Conservation (phyloP, 2,113 vertebrate species). For the Mirounga angustirostris region DNA sequence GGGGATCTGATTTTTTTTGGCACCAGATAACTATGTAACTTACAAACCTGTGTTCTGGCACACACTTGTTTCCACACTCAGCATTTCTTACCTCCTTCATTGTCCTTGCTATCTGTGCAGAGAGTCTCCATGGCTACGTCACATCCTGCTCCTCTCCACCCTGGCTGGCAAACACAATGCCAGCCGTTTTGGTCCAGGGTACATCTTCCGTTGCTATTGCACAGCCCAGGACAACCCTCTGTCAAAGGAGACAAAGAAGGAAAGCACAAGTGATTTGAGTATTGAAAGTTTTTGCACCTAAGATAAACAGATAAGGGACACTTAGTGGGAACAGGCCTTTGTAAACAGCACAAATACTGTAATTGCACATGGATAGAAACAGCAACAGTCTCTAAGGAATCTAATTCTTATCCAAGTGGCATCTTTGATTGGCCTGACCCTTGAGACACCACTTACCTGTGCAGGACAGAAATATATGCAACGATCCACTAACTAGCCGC, state of each 20-base stretch:
- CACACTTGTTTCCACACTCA: not conserved
- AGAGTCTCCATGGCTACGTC: slow-evolving; percentile 98
- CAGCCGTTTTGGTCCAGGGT: slow-evolving; percentile 98
- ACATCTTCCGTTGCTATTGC: slow-evolving; percentile 98
- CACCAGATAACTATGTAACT: not conserved
- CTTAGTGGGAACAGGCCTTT: slow-evolving; percentile 94
- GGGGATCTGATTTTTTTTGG: not conserved
- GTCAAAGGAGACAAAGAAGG: slow-evolving; percentile 87
- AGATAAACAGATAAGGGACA: slow-evolving; percentile 89
- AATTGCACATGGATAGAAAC: slow-evolving; percentile 97
- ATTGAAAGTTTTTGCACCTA: slow-evolving; percentile 35
- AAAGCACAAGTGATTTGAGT: slow-evolving; percentile 80
- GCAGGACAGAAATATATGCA: slow-evolving; percentile 88
- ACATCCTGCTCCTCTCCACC: slow-evolving; percentile 98
- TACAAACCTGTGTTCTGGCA: not conserved
- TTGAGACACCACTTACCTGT: slow-evolving; percentile 92
- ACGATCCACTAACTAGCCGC: slow-evolving; percentile 87
- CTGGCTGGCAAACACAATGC: slow-evolving; percentile 98
- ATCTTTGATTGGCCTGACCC: slow-evolving; percentile 90
- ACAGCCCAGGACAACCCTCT: slow-evolving; percentile 99
- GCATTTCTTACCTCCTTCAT: slow-evolving; percentile 95
- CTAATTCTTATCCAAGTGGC: slow-evolving; percentile 90
- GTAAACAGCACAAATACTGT: slow-evolving; percentile 94
- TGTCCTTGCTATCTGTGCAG: slow-evolving; percentile 98
- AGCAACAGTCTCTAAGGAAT: slow-evolving; percentile 86